Base-by-base conservation (phyloP, 2,888 invertebrate species). In the Rhodophaea formosa region DNA sequence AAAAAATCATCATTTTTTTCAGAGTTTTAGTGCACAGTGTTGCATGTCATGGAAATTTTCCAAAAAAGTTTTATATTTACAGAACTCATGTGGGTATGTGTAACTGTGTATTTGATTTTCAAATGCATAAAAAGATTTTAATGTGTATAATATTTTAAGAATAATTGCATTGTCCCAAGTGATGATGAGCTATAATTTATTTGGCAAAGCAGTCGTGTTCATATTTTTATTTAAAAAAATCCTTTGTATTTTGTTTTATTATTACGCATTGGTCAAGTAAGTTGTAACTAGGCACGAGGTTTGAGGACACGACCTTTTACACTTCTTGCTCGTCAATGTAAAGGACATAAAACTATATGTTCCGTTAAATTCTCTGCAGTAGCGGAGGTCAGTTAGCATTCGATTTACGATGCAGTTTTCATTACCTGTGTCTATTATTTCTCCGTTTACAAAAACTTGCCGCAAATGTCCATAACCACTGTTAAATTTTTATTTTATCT, bases 261-360 rank as follows among this genome's bases (percentile, higher is more conserved):
- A 39, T n/a, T 0, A 39, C 0, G n/a, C 8, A 12, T 12, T 8
- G 8, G 35, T 35, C 16, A 35, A 51, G 32, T 49, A 15, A 16
- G 51, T 51, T 39, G 35, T 8, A 32, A 10, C 16, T 58, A 23
- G 23, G 23, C 23, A 23, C 2, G 5, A 3, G 66, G 59, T 56
- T 64, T 65, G 66, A 42, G 70, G 72, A 69, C 73, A 62, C 71
- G 74, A 77, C 72, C 77, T 80, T 68, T 72, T 70, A 68, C 69
- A 69, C 76, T 78, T 74, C 65, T 80, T 70, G 76, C 77, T 82
- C 82, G 82, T 85, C 86, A 84, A 84, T 83, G 84, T 82, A 79
- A 80, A 79, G 77, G 80, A 77, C 83, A 82, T 84, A 82, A 88
- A 87, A 81, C 77, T 72, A 74, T 70, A 71, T 70, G 75, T 80